phyloP scores from a whole-genome alignment of 2,888 invertebrate genomes.

The Gortyna flavago region DNA sequence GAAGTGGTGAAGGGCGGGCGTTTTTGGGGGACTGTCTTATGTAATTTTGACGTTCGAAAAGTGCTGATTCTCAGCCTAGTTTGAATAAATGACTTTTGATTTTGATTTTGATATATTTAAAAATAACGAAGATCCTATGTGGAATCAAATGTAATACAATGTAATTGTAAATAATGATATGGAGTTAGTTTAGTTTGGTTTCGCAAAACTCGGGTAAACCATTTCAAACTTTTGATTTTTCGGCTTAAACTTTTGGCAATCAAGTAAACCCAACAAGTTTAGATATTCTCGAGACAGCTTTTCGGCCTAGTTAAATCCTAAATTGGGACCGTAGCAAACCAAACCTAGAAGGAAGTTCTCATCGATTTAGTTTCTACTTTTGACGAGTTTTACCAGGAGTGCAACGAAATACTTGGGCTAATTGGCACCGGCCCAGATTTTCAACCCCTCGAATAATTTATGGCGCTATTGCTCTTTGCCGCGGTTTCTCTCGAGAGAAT shows the following conservation, averaged over 20 bases:
- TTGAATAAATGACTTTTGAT: too few species aligned
- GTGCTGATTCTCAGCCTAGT: too few species aligned
- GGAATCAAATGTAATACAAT: too few species aligned
- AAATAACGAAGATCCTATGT: too few species aligned
- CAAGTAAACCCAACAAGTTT: constrained; percentile 26
- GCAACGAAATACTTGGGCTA: constrained; percentile 71
- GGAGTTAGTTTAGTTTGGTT: too few species aligned
- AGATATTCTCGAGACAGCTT: constrained; percentile 34
- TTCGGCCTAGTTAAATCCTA: constrained; percentile 20
- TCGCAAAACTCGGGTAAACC: neutral
- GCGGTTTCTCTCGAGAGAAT: constrained; percentile 49
- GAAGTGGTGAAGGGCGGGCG: too few species aligned
- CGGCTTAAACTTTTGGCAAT: constrained; percentile 29
- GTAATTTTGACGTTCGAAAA: too few species aligned
- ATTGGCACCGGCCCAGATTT: constrained; percentile 76
- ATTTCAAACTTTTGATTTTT: neutral
- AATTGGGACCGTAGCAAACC: constrained; percentile 37
- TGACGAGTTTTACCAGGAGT: constrained; percentile 67
- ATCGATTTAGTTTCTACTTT: constrained; percentile 63
- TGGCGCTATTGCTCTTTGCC: constrained; percentile 59
- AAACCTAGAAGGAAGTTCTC: constrained; percentile 50
- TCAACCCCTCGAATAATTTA: constrained; percentile 74
- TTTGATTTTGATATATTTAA: too few species aligned
- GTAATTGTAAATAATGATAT: too few species aligned
- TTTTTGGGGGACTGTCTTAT: too few species aligned